Conservation (phyloP, 37 sponge, comb jelly and placozoan genomes). For the Oscarella lobularis region DNA sequence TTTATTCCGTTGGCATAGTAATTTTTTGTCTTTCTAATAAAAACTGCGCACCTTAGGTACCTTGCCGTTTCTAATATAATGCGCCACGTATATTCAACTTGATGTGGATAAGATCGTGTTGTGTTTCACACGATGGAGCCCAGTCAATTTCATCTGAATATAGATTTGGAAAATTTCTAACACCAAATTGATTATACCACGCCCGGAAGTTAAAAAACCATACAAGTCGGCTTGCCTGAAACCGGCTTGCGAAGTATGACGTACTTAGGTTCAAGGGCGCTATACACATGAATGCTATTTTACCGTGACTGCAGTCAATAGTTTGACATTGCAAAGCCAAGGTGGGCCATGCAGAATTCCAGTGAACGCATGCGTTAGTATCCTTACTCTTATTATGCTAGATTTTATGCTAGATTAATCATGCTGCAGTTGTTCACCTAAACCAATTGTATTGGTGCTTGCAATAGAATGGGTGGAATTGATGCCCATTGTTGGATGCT, state of each 20-base stretch:
- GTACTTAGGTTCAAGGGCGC: conserved; percentile 46
- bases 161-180: conserved; percentile 20
- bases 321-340: too few relatives aligned
- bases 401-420: too few relatives aligned
- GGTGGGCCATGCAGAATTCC: too few relatives aligned
- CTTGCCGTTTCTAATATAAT: conserved; percentile 29
- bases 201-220: conserved; percentile 73
- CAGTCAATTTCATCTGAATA: conserved; percentile 72
- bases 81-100: conserved; percentile 68
- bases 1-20: too few relatives aligned
- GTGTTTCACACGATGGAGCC: conserved; percentile 44
- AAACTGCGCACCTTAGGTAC: conserved; percentile 74
- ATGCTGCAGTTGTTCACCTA: too few relatives aligned
- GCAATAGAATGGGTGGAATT: too few relatives aligned
- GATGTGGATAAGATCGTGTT: conserved; percentile 39
- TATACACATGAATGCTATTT: too few relatives aligned
- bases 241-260: conserved; percentile 65
- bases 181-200: conserved; percentile 33
- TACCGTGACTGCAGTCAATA: too few relatives aligned
- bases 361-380: too few relatives aligned
- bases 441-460: too few relatives aligned
- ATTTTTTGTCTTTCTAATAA: conserved; percentile 41
- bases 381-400: too few relatives aligned
- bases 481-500: too few relatives aligned
- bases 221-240: conserved; percentile 54